phyloP scores from a whole-genome alignment of 2,888 invertebrate species.

The Stenoptilia bipunctidactyla region DNA sequence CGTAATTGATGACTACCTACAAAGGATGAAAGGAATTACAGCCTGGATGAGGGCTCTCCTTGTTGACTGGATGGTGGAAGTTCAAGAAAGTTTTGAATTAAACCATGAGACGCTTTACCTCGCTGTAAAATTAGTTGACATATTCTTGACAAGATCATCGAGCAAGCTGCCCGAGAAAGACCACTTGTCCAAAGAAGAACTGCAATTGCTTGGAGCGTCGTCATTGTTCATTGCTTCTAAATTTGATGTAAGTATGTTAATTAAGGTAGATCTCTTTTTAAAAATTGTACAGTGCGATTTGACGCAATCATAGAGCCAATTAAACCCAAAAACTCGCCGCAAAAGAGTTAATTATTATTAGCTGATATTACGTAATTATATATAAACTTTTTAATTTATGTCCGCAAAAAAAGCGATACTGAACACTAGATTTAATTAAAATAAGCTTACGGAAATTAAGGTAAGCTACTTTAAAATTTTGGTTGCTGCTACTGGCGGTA shows the following conservation, averaged over 20 bases:
- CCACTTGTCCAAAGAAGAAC: slow-evolving; percentile 80
- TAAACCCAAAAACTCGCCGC: no score
- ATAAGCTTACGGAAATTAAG: no score
- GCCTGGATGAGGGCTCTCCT: slow-evolving; percentile 92
- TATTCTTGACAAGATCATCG: slow-evolving; percentile 75
- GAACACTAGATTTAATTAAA: no score
- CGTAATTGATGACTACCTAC: slow-evolving; percentile 85
- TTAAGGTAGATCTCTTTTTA: no score
- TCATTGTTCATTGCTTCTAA: slow-evolving; percentile 95
- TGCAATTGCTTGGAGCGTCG: slow-evolving; percentile 94
- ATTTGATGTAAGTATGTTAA: slow-evolving; percentile 94
- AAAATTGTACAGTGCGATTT: no score
- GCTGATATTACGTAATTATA: no score
- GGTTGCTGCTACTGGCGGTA: no score
- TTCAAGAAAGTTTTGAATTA: slow-evolving; percentile 96
- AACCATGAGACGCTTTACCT: slow-evolving; percentile 98
- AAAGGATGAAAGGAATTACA: slow-evolving; percentile 81
- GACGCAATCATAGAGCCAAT: no score
- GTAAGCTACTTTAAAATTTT: no score
- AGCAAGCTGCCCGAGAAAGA: slow-evolving; percentile 42
- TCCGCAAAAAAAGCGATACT: no score
- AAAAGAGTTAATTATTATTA: no score
- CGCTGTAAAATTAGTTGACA: slow-evolving; percentile 95
- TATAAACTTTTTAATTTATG: no score
- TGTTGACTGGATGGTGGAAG: slow-evolving; percentile 99